Base-by-base conservation (phyloP, 2,113 vertebrate genomes). In the Alexandromys fortis region DNA sequence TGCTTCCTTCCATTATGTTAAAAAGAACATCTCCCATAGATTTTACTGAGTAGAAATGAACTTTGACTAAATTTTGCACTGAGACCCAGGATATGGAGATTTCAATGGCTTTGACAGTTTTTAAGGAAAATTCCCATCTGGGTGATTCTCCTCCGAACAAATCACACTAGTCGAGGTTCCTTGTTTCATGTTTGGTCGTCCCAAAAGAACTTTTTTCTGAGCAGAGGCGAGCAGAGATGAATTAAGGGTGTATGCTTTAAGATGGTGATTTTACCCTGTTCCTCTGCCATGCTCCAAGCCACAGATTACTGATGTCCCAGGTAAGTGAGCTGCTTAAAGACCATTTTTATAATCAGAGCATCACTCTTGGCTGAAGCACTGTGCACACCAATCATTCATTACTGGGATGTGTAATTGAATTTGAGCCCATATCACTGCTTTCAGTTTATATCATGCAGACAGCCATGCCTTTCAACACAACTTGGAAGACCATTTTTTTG, bases 371-470 rank as follows among this genome's bases (percentile, higher is more conserved):
- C 61, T 70, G 14, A 63, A 79, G 68, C 17, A 79, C 67, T 94
- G 42, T 72, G 13, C 22, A 8, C 85, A 65, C 33, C 33, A 85
- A 82, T 65, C 42, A 78, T 77, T 88, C 89, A n/a, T 89, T 88
- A 94, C 93, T 86, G 73, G 52, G n/a, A 82, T 22, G 77, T 0
- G 63, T 33, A 55, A 90, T 70, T 90, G 73, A 97, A 97, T 63
- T 77, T 8, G 4, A 91, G 26, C 90, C 47, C 61, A 22, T 75
- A 33, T 93, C 61, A 86, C 24, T 86, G 61, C 76, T 90, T 79
- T 85, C 38, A 72, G 42, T 90, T 97, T 58, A 75, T 78, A 76
- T 26, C 42, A 94, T 63, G 14, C 49, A 61, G 58, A 94, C 75
- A 94, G n/a, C 17, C 70, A 30, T 52, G 13, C 45, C 85, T 87